Evolutionary conservation across 2,888 invertebrate genomes (phyloP).

Genomic region (Drosophila affinis): DNA sequence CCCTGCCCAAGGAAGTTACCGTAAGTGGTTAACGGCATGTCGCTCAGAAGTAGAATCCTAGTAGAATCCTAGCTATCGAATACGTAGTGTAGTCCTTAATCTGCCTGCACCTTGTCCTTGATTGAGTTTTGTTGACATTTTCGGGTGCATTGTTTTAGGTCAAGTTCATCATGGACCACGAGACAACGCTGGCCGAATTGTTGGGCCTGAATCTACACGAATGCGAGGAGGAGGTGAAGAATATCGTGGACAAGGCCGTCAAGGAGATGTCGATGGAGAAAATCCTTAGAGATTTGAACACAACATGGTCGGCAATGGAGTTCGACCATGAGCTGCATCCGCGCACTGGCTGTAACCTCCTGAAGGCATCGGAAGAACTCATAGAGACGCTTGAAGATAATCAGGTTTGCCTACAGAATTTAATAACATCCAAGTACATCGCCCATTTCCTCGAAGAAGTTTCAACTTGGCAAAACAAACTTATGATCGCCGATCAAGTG

Average conservation of each 20-base stretch:
- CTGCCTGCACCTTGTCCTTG: not conserved
- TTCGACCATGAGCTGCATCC: conserved; percentile 95
- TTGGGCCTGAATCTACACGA: conserved; percentile 96
- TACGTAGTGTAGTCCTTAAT: not conserved
- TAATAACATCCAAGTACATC: conserved; percentile 98
- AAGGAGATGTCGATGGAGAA: conserved; percentile 99
- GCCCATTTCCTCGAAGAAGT: conserved; percentile 98
- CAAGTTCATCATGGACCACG: conserved; percentile 95
- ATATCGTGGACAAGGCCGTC: conserved; percentile 98
- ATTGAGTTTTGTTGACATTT: not conserved
- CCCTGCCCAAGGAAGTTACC: conserved; percentile 91
- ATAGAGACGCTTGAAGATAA: conserved; percentile 99
- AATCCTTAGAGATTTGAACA: conserved; percentile 93
- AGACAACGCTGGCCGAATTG: conserved; percentile 95
- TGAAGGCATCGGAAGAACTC: conserved; percentile 96
- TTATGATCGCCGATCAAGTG: conserved; percentile 96
- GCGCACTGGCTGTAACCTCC: conserved; percentile 92
- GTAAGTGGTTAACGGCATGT: conserved; percentile 85
- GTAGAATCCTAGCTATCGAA: conserved; percentile 12
- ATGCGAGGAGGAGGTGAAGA: conserved; percentile 98
- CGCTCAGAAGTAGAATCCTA: conserved; percentile 8
- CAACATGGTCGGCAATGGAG: conserved; percentile 95
- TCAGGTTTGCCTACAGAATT: conserved; percentile 96
- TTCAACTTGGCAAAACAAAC: conserved; percentile 95
- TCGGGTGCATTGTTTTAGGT: conserved; percentile 86